Evolutionary conservation across 2,797 vertebrate species (phyloP).

Genomic region (Erithacus rubecula): DNA sequence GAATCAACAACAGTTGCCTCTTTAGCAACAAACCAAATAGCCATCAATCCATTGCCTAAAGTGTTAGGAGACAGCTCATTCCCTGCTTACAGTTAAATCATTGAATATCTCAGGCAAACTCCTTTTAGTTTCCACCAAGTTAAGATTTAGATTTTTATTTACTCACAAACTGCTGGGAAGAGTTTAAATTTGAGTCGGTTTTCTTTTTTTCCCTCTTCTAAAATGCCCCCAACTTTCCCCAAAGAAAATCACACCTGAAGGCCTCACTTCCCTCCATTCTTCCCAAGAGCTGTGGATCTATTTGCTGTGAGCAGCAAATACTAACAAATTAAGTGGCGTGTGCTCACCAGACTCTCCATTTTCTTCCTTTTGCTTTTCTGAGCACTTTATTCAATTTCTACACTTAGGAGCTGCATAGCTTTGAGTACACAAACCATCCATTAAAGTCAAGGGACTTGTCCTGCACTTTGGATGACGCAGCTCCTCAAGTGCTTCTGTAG

Average conservation of each 20-base stretch:
- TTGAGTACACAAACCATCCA: neutral
- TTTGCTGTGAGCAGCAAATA: neutral
- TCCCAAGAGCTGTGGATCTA: neutral
- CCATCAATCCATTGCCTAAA: neutral
- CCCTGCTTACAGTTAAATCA: neutral
- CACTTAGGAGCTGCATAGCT: neutral
- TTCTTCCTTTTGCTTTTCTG: neutral
- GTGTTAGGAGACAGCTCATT: neutral
- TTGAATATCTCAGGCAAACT: neutral
- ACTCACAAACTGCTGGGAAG: neutral
- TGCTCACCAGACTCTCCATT: neutral
- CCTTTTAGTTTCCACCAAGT: neutral
- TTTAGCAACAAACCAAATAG: slow-evolving; percentile 26
- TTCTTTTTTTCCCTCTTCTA: neutral
- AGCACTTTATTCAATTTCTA: neutral
- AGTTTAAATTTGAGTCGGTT: neutral
- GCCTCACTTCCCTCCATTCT: neutral
- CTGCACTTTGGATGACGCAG: neutral
- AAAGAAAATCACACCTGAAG: neutral
- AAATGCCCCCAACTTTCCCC: rapidly evolving
- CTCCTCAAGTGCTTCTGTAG: neutral
- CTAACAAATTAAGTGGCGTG: neutral
- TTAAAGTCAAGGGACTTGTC: neutral
- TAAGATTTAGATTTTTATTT: neutral
- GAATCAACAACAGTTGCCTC: neutral